phyloP scores from a whole-genome alignment of 2,888 invertebrate genomes.

The Leuctra nigra region DNA sequence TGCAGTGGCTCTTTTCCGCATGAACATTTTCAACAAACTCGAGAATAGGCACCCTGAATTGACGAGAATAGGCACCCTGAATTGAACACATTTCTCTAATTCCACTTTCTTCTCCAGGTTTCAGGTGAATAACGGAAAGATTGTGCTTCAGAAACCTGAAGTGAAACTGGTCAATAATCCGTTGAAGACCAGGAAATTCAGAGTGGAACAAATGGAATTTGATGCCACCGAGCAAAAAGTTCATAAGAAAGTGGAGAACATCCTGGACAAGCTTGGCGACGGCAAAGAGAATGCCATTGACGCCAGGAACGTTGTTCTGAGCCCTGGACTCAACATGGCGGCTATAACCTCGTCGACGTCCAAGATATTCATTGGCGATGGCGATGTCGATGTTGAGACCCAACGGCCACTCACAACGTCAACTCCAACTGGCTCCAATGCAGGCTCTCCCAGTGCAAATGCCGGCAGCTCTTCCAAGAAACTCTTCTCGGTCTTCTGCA shows the following conservation, averaged over 20 bases:
- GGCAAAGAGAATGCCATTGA: background rate
- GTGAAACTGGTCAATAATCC: background rate
- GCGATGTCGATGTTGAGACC: too few relatives aligned
- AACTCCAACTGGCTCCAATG: too few relatives aligned
- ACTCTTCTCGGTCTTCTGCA: background rate
- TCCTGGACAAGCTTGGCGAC: background rate
- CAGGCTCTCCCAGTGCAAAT: too few relatives aligned
- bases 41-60: too few relatives aligned
- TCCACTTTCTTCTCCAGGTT: background rate
- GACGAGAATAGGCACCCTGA: too few relatives aligned
- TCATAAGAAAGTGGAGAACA: background rate
- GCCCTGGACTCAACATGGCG: background rate
- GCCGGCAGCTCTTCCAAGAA: too few relatives aligned
- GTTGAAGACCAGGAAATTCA: background rate
- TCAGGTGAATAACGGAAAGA: slow-evolving; percentile 8
- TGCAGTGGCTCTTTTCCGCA: too few relatives aligned
- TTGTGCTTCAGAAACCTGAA: background rate
- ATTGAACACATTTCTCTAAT: too few relatives aligned
- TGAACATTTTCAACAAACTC: too few relatives aligned
- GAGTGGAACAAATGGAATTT: background rate
- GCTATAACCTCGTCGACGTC: slow-evolving; percentile 6
- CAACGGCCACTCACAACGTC: too few relatives aligned
- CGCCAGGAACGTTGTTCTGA: background rate
- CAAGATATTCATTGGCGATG: too few relatives aligned
- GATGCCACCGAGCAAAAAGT: background rate